Conservation (phyloP, 2,888 invertebrate genomes). For the Vandiemenella viatica region DNA sequence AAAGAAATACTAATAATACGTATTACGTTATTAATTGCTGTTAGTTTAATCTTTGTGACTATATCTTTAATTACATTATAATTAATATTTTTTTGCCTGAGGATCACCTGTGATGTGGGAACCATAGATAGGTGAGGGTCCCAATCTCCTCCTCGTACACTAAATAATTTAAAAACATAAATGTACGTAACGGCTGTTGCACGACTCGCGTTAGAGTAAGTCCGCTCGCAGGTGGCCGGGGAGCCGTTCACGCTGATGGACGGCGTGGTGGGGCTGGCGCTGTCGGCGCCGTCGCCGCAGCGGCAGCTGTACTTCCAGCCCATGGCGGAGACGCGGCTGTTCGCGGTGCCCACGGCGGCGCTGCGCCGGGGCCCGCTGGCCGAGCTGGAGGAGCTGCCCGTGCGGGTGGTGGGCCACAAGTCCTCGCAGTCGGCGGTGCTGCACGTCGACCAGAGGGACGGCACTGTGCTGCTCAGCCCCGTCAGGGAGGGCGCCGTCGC, state of each 20-base stretch:
- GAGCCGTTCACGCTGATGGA: constrained; percentile 56
- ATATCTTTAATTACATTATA: no score
- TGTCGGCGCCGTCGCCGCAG: constrained; percentile 41
- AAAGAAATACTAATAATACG: no score
- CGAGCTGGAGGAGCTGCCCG: constrained; percentile 53
- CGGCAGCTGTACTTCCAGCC: constrained; percentile 51
- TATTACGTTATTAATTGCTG: no score
- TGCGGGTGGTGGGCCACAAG: constrained; percentile 64
- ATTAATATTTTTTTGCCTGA: no score
- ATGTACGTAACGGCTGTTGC: no score
- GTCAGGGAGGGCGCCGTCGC: constrained; percentile 67
- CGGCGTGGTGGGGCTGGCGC: constrained; percentile 53
- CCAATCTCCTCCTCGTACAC: no score
- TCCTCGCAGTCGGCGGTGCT: constrained; percentile 70
- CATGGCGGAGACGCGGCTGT: constrained; percentile 57
- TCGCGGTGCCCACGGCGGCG: constrained; percentile 58
- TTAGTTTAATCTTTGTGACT: no score
- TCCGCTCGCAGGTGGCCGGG: constrained; percentile 38
- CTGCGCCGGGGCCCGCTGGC: constrained; percentile 57
- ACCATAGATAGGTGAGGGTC: no score
- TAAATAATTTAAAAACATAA: no score
- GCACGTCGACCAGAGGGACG: constrained; percentile 53
- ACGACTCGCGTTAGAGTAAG: not conserved
- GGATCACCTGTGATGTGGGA: no score
- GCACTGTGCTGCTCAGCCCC: constrained; percentile 63